These are phyloP conservation scores for Eubucco bourcierii DNA, from an alignment of 2,113 vertebrate genomes.

Conservation along the genomic window DNA sequence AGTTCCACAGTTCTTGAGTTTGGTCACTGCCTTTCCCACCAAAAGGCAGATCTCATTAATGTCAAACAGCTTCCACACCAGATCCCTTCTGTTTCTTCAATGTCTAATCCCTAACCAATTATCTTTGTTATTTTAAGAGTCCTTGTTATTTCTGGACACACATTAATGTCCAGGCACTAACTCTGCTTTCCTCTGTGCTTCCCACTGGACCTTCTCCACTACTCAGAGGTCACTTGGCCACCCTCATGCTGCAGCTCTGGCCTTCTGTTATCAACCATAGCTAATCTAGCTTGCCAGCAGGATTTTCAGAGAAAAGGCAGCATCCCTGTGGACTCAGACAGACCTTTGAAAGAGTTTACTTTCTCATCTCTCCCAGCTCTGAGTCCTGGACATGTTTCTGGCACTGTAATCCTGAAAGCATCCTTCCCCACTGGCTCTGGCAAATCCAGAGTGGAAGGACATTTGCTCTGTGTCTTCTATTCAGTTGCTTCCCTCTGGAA, in stretches of 20 bases:
- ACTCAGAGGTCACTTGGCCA: not conserved
- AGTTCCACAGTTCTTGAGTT: not conserved
- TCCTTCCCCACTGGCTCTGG: not conserved
- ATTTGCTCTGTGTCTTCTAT: not conserved
- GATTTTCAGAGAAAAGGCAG: not conserved
- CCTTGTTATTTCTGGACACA: not conserved
- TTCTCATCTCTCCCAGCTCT: not conserved
- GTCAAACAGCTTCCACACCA: not conserved
- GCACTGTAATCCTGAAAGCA: not conserved
- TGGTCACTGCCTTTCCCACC: not conserved
- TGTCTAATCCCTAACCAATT: not conserved
- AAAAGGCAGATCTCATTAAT: not conserved
- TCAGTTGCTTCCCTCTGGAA: not conserved
- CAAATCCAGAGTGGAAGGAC: not conserved
- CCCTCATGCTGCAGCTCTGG: not conserved
- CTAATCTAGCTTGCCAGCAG: not conserved
- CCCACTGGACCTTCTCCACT: not conserved
- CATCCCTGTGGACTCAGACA: not conserved
- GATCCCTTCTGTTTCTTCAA: not conserved
- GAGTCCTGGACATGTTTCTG: not conserved
- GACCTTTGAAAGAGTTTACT: not conserved
- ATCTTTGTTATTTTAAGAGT: not conserved
- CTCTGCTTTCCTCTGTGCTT: not conserved
- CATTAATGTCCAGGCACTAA: not conserved
- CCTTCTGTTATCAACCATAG: not conserved